Evolutionary conservation across 1,140 invertebrate species (phyloP).

Genomic region (Catajapyx aquilonaris): DNA sequence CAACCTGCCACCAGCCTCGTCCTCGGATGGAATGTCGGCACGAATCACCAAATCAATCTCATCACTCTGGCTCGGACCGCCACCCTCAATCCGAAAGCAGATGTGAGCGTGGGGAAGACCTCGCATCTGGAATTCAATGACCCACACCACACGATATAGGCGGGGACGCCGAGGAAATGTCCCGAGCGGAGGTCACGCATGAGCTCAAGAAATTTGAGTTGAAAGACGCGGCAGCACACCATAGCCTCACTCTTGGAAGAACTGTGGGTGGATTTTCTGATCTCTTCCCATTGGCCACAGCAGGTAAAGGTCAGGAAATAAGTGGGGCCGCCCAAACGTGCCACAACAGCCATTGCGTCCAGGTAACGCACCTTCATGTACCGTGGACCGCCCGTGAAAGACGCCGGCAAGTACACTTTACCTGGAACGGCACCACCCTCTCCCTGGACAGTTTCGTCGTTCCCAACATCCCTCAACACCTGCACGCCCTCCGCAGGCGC

Average conservation of each 20-base stretch:
- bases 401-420: constrained; percentile 3
- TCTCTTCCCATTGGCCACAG: background rate
- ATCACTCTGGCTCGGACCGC: constrained; percentile 1
- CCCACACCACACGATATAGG: too few species aligned
- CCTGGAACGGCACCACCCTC: constrained; percentile 5
- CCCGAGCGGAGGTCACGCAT: too few species aligned
- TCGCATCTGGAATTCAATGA: too few species aligned
- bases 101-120: too few species aligned
- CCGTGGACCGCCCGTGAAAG: constrained; percentile 1
- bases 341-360: constrained; percentile 5
- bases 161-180: too few species aligned
- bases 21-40: constrained; percentile 2
- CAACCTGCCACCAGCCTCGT: constrained; percentile 5
- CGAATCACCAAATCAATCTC: constrained; percentile 4
- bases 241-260: background rate
- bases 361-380: constrained; percentile 2
- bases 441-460: background rate
- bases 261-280: background rate
- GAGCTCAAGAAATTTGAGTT: background rate
- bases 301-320: constrained; percentile 3
- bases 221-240: background rate
- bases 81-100: too few species aligned
- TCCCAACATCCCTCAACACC: background rate
- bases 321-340: constrained; percentile 1
- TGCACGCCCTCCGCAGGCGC: background rate